Conservation (phyloP, 2,113 vertebrate species). For the Crotophaga sulcirostris region DNA sequence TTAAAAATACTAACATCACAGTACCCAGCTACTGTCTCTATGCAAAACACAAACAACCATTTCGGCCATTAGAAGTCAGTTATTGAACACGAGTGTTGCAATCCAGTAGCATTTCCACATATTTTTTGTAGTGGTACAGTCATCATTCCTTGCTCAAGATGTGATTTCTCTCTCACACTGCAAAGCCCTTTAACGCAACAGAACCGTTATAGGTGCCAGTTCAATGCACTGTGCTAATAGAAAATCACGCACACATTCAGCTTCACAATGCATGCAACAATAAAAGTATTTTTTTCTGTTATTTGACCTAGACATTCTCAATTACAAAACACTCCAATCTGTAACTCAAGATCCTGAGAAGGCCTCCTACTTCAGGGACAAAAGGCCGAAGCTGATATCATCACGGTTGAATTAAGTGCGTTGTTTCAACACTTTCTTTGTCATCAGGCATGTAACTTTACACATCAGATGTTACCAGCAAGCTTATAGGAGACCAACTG, state of each 20-base stretch:
- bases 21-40: background rate
- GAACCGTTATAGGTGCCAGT: background rate
- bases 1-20: background rate
- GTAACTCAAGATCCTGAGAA: background rate
- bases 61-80: background rate
- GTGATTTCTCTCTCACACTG: background rate
- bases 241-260: background rate
- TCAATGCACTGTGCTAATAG: background rate
- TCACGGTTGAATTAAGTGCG: background rate
- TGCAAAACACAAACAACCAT: background rate
- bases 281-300: background rate
- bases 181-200: background rate
- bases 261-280: background rate
- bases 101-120: background rate
- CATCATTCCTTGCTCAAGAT: background rate
- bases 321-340: background rate
- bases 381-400: background rate
- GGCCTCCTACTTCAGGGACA: background rate
- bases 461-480: background rate
- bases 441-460: background rate
- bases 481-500: background rate
- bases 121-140: background rate
- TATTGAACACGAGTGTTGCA: background rate
- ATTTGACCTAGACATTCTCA: background rate
- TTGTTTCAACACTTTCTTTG: background rate